Evolutionary conservation across 2,113 vertebrate species (phyloP), one percentile per base, ranked within the genome.

Genomic region (Sorex araneus): DNA sequence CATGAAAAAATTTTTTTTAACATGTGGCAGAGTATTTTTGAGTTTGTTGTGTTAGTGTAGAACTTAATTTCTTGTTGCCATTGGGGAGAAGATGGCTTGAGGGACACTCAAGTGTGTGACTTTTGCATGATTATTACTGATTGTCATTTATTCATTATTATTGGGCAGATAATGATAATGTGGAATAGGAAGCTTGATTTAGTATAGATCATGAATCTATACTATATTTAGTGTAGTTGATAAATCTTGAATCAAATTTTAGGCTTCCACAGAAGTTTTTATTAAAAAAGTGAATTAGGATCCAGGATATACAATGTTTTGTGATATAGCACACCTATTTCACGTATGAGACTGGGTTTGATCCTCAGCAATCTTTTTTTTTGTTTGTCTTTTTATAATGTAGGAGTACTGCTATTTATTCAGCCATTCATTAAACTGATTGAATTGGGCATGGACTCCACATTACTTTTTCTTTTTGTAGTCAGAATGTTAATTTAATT

Each of bases 101-200:
- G 54, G 84, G 71, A 87, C 34, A 43, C 25, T 7, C 30, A 50
- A 66, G 18, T n/a, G 0, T 66, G 11, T 86, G 90, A 79, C 77
- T 95, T 89, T 32, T 79, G 36, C 28, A 34, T 89, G 78, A 47
- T 95, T 89, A 30, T 79, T 28, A 28, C n/a, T 87, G 78, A 47
- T 5, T 76, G 64, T 40, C n/a, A 71, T 0, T 94, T 4, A 7
- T 80, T 82, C 40, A 27, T 93, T 84, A 63, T 28, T 85, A 3
- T 64, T 81, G 86, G 36, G 36, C 19, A 89, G 73, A 34, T 12
- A 30, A 34, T 43, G 40, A 47, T 7, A 32, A 21, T 92, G 69
- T 83, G 69, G 90, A 83, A 83, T 0, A 63, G 75, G 60, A 73
- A 88, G 69, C 67, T 85, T 2, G 10, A 27, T 78, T 70, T 36